These are phyloP conservation scores for Drosophila insularis DNA, from an alignment of 1,140 invertebrate genomes.

Conservation along the genomic window DNA sequence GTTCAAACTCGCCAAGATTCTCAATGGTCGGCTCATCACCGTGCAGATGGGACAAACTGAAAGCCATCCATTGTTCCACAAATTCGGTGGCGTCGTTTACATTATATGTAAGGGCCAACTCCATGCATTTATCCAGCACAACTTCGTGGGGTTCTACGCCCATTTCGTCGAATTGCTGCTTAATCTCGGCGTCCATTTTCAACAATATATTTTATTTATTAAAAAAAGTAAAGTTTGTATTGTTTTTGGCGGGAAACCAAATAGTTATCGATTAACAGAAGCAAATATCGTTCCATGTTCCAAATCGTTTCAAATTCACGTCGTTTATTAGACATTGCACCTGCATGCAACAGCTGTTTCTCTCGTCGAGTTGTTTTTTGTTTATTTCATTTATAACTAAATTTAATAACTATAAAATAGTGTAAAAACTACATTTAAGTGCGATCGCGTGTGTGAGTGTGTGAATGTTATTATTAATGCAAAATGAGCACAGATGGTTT, in stretches of 20 bases:
- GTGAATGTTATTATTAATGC: constrained; percentile 20
- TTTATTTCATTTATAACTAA: constrained; percentile 47
- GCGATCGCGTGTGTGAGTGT: background rate
- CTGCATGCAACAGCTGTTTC: constrained; percentile 66
- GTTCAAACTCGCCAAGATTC: constrained; percentile 85
- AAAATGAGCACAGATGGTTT: constrained; percentile 72
- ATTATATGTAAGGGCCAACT: constrained; percentile 84
- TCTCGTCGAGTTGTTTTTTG: constrained; percentile 46
- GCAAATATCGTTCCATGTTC: background rate
- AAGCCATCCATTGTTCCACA: constrained; percentile 87
- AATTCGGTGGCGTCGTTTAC: constrained; percentile 86
- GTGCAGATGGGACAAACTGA: constrained; percentile 85
- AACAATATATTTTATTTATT: background rate
- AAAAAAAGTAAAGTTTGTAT: background rate
- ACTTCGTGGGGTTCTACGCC: constrained; percentile 64
- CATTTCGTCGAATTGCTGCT: constrained; percentile 79
- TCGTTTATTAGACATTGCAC: background rate
- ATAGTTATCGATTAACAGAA: background rate
- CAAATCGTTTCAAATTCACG: background rate
- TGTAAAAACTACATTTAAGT: background rate
- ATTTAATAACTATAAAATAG: constrained; percentile 11
- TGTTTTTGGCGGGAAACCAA: constrained; percentile 59
- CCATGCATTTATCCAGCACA: constrained; percentile 80
- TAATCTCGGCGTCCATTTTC: constrained; percentile 68
- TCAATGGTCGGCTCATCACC: constrained; percentile 84